Base-by-base conservation (phyloP, 2,888 invertebrate genomes). In the Sarcophaga variegata region DNA sequence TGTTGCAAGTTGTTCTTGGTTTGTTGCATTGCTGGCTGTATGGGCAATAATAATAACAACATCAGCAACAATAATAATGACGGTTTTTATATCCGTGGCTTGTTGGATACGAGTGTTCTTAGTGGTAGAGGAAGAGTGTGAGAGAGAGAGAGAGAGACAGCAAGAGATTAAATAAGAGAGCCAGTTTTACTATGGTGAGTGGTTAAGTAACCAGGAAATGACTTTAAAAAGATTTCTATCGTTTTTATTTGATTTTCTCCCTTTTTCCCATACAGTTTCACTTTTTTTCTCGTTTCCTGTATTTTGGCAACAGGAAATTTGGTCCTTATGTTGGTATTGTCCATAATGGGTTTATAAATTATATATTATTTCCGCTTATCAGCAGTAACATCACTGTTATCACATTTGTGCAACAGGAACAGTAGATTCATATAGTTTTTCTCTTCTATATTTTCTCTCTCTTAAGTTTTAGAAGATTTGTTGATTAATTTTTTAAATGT, bases 121-220 rank as follows among this genome's bases (percentile, higher is more conserved):
- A 37, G 37, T 37, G 37, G 37, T 10, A 37, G 37, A 37, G 2
- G 8, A 37, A 37, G 37, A 37, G 71, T 54, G 17, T 63, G 47
- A 6, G n/a, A 25, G 25, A 72, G n/a, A 69, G 11, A 20, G 12
- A 6, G 12, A 12, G 14, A 14, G 63, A 49, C 20, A 72, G 17
- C 1, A 12, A 11, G 27, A 77, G 22, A 59, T 66, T 17, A 66
- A 66, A 49, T 17, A 54, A 54, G 54, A 54, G 54, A 54, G 45
- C 67, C 37, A 64, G 27, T 25, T 17, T 20, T 45, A 20, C 6
- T 4, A 17, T 49, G 78, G 47, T 83, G 78, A 76, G 81, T 84
- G 83, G 75, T 81, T 75, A 81, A 84, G 87, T 87, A 84, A 82
- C 49, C 81, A 79, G 87, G 81, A 87, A 84, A 87, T 81, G 79